These are phyloP conservation scores for Cavia aperea DNA, from an alignment of 2,113 vertebrate genomes.

Conservation along the genomic window DNA sequence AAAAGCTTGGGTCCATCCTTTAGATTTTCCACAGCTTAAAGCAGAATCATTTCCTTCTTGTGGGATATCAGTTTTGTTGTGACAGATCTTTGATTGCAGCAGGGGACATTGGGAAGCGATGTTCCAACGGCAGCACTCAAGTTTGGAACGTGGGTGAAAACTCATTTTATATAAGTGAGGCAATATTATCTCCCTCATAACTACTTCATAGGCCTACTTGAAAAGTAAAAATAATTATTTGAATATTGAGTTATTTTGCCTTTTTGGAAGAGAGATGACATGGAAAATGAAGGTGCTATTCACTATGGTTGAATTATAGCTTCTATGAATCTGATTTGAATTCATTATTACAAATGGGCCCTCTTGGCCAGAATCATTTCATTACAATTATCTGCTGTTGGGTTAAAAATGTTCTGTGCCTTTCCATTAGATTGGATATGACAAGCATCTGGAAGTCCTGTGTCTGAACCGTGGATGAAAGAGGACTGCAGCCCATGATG, in stretches of 20 bases:
- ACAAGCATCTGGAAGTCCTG: conserved; percentile 33
- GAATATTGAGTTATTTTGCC: conserved; percentile 60
- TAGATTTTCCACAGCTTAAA: background rate
- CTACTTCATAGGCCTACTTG: conserved; percentile 49
- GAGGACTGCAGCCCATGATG: background rate
- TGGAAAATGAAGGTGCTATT: conserved; percentile 60
- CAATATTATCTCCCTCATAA: conserved; percentile 38
- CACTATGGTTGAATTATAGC: conserved; percentile 58
- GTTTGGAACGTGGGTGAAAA: background rate
- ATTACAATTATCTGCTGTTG: conserved; percentile 63
- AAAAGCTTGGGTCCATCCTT: background rate
- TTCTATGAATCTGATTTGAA: conserved; percentile 67
- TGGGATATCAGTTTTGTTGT: background rate
- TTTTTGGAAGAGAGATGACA: conserved; percentile 57
- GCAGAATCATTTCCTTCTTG: background rate
- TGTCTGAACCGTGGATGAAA: background rate
- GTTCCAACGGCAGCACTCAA: background rate
- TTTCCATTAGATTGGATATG: conserved; percentile 46
- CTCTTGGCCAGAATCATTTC: conserved; percentile 63
- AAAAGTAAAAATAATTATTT: conserved; percentile 65
- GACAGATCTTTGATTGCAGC: background rate
- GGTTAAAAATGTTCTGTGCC: conserved; percentile 56
- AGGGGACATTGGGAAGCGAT: background rate
- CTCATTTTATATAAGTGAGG: conserved; percentile 44
- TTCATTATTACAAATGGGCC: conserved; percentile 65